Evolutionary conservation across 2,113 vertebrate genomes (phyloP), one percentile per base, ranked within the genome.

Genomic region (Numida meleagris): DNA sequence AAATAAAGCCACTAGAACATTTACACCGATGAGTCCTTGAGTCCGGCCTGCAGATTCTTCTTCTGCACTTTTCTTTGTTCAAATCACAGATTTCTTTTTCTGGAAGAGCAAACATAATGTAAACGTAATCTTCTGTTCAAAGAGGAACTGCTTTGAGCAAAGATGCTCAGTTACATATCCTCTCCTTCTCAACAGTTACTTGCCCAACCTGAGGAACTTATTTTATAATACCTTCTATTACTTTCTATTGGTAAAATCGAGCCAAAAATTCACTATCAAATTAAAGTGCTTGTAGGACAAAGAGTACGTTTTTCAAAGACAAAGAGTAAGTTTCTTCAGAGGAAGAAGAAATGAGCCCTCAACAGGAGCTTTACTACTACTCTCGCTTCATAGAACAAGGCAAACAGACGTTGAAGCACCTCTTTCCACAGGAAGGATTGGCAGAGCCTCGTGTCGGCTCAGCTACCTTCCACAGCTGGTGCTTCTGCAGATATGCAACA

Each of bases 1-100:
- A 97, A 38, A 94, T 73, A 92, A 98, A 99, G 10, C 99, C 99
- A 40, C 97, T 95, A 4, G 93, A 94, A 95, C 99, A 99, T 57
- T 73, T 96, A 82, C 99, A 99, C 15, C 50, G 33, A 6, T 94
- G 97, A 10, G 71, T 73, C 48, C 94, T 91, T 7, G 65, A 88
- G 25, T 95, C 92, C 61, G 63, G 91, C 45, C 97, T 97, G 88
- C 99, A 99, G 45, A 95, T 93, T 14, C 92, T 96, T 85, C 92
- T 43, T 8, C 75, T 90, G 92, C 98, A 98, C 24, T 86, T 95
- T 31, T 96, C 97, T 86, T 88, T 96, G 63, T 59, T 96, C 68
- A 66, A 65, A 68, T 97, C 94, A 88, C 98, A 98, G 31, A 80
- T 96, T 96, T 81, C 90, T 95, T 68, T 88, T 88, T 94, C 97